These are phyloP conservation scores for Lasius fuliginosus DNA, from an alignment of 2,888 invertebrate species.

Conservation along the genomic window DNA sequence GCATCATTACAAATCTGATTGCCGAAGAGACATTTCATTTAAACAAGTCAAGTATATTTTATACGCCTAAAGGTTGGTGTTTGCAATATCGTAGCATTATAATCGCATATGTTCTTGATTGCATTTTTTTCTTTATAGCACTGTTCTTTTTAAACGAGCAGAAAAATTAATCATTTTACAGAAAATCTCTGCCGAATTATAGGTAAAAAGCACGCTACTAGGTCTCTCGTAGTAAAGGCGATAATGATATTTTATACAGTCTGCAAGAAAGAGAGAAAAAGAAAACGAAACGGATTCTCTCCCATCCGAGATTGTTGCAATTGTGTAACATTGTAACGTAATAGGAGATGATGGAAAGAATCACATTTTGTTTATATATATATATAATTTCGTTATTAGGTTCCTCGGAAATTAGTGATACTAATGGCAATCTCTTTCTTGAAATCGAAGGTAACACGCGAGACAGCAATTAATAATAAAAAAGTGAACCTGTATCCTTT, in stretches of 20 bases:
- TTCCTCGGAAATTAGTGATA: slow-evolving; percentile 57
- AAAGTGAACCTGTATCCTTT: slow-evolving; percentile 50
- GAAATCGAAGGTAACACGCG: slow-evolving; percentile 43
- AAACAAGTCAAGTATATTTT: not conserved
- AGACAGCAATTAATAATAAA: slow-evolving; percentile 51
- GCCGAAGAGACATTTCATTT: slow-evolving; percentile 2
- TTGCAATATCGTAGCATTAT: slow-evolving; percentile 28
- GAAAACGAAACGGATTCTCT: not conserved
- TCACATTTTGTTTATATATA: slow-evolving; percentile 63
- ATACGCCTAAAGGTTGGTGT: slow-evolving; percentile 37
- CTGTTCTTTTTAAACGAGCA: slow-evolving; percentile 36
- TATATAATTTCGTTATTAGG: slow-evolving; percentile 61
- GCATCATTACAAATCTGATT: slow-evolving; percentile 25
- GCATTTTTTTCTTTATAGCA: slow-evolving; percentile 61
- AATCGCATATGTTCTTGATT: slow-evolving; percentile 53
- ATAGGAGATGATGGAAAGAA: slow-evolving; percentile 47
- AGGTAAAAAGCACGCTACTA: slow-evolving; percentile 31
- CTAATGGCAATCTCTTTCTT: slow-evolving; percentile 53
- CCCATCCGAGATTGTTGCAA: slow-evolving; percentile 45
- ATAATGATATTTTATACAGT: slow-evolving; percentile 48
- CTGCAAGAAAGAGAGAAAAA: not conserved
- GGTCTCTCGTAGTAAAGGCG: slow-evolving; percentile 9
- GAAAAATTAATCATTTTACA: slow-evolving; percentile 15
- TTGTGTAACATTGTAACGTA: slow-evolving; percentile 49
- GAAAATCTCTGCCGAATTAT: slow-evolving; percentile 34